A percentile compares a stretch with the other conserved stretches of the same genome.
Evolutionary conservation across 2,113 vertebrate genomes (phyloP).

Genomic region (Clarias batrachus): DNA sequence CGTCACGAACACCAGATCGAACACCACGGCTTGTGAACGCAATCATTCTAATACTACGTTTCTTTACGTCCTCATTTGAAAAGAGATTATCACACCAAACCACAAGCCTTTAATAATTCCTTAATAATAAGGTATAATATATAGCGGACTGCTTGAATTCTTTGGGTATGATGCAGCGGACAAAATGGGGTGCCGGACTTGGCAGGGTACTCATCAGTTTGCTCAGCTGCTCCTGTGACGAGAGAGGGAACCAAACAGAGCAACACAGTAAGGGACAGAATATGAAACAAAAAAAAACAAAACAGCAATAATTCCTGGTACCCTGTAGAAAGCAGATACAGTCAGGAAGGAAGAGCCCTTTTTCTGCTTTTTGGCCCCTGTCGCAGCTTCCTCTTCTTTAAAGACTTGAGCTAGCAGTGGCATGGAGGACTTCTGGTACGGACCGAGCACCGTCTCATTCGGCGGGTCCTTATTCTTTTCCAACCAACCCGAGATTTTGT

Average conservation of each 20-base stretch:
- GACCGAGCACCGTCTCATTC: constrained; percentile 77
- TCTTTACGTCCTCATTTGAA: background rate
- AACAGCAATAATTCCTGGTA: constrained; percentile 38
- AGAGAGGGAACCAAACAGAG: background rate
- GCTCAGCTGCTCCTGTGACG: constrained; percentile 80
- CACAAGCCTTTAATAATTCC: background rate
- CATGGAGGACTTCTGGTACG: constrained; percentile 81
- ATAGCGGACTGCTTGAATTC: constrained; percentile 74
- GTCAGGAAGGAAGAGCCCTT: constrained; percentile 86
- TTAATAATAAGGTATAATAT: too few species aligned
- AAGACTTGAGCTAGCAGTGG: constrained; percentile 73
- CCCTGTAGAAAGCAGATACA: constrained; percentile 80
- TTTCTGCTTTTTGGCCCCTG: constrained; percentile 74
- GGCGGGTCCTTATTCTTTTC: constrained; percentile 82
- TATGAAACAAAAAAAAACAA: background rate
- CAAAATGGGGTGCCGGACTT: constrained; percentile 82
- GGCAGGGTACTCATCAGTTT: constrained; percentile 83
- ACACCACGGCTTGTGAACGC: constrained; percentile 7
- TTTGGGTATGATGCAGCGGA: constrained; percentile 82
- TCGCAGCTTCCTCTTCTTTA: constrained; percentile 57
- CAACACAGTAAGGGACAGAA: background rate
- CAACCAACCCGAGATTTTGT: constrained; percentile 76
- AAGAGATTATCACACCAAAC: background rate
- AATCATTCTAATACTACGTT: background rate
- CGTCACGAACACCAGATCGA: constrained; percentile 74